Evolutionary conservation across 2,113 vertebrate species (phyloP).

Genomic region (Ameiurus melas): DNA sequence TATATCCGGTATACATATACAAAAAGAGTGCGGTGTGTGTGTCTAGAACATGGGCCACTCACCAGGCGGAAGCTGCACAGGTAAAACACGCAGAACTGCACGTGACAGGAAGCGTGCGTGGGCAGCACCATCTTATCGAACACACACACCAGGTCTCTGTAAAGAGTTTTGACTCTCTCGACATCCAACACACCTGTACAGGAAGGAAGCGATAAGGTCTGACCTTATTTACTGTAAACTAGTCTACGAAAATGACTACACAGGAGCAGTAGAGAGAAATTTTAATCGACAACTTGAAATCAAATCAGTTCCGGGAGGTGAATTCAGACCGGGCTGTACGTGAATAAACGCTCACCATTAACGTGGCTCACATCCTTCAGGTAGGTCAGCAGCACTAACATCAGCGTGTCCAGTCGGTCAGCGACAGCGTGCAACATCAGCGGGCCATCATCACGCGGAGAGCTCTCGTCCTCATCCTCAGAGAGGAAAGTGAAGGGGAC

Average conservation of each 20-base stretch:
- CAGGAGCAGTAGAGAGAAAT: not conserved
- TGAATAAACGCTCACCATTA: constrained; percentile 72
- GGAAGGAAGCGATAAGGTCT: not conserved
- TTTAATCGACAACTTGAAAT: not conserved
- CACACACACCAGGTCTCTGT: constrained; percentile 81
- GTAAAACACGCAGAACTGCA: constrained; percentile 93
- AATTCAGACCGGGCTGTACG: not conserved
- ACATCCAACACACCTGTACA: constrained; percentile 77
- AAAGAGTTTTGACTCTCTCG: constrained; percentile 84
- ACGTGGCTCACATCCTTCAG: constrained; percentile 82
- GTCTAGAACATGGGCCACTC: constrained; percentile 60
- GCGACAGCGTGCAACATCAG: constrained; percentile 85
- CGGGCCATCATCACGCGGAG: not conserved
- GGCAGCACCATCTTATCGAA: constrained; percentile 95
- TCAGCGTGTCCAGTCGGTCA: constrained; percentile 85
- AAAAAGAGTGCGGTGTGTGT: not conserved
- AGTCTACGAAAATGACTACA: not conserved
- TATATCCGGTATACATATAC: too few relatives aligned
- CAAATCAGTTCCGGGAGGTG: not conserved
- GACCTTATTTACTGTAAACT: not conserved
- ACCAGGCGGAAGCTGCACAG: constrained; percentile 96
- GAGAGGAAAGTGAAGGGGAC: not conserved
- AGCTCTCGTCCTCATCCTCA: constrained; percentile 79
- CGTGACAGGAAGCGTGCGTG: constrained; percentile 89
- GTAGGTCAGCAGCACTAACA: constrained; percentile 83